These are phyloP conservation scores for Tetramorium simillimum DNA, from an alignment of 1,140 invertebrate genomes.

Conservation along the genomic window DNA sequence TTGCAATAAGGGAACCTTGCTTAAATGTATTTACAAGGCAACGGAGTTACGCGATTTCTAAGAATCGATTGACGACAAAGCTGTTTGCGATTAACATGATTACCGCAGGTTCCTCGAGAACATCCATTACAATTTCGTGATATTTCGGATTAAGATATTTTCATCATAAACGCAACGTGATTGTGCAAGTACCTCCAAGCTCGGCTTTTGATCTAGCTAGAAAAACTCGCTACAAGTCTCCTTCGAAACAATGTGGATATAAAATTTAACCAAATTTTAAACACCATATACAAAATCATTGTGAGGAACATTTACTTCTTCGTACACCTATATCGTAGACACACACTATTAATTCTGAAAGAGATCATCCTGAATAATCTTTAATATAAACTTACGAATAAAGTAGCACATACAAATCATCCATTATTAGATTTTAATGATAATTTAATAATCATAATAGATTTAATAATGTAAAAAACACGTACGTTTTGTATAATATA, in stretches of 20 bases:
- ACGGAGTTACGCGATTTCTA: slow-evolving; percentile 63
- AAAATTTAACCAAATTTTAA: slow-evolving; percentile 28
- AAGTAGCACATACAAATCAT: background rate
- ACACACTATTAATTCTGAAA: background rate
- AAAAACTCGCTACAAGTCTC: slow-evolving; percentile 10
- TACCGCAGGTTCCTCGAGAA: slow-evolving; percentile 56
- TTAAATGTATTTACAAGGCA: slow-evolving; percentile 67
- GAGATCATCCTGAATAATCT: background rate
- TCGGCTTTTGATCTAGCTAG: slow-evolving; percentile 34
- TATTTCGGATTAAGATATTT: slow-evolving; percentile 52
- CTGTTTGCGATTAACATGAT: slow-evolving; percentile 50
- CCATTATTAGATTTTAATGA: slow-evolving; percentile 6
- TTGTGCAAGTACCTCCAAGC: slow-evolving; percentile 60
- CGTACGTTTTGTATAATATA: background rate
- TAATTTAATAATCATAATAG: background rate
- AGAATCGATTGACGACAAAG: slow-evolving; percentile 64
- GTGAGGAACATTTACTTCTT: slow-evolving; percentile 38
- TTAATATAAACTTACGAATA: background rate
- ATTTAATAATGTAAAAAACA: background rate
- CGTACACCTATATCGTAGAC: background rate
- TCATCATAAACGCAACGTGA: slow-evolving; percentile 53
- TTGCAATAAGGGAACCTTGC: slow-evolving; percentile 65
- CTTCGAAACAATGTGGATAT: slow-evolving; percentile 14
- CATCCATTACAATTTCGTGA: slow-evolving; percentile 34
- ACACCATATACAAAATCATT: slow-evolving; percentile 30